A percentile compares a stretch with the other conserved stretches of the same genome.
These are phyloP conservation scores for Machimus rusticus DNA, from an alignment of 2,888 invertebrate species.

Conservation along the genomic window DNA sequence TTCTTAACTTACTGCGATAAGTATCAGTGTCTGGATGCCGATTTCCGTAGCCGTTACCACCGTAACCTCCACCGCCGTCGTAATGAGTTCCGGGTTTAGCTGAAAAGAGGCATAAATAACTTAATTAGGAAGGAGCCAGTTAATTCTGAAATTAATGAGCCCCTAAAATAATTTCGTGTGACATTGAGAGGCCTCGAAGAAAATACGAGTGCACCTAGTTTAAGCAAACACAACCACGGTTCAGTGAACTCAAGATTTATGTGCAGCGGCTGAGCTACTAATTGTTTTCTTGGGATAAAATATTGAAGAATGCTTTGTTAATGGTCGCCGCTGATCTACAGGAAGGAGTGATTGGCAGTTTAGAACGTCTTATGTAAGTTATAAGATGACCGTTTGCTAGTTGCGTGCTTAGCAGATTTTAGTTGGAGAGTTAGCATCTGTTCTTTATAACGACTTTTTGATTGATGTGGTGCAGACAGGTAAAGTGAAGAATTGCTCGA, in stretches of 20 bases:
- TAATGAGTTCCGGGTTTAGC: constrained; percentile 44
- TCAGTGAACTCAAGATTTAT: constrained; percentile 11
- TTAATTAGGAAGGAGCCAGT: constrained; percentile 19
- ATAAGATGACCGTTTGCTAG: background rate
- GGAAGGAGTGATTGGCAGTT: background rate
- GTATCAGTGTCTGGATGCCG: constrained; percentile 32
- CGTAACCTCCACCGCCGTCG: constrained; percentile 3
- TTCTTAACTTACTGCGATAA: constrained; percentile 38
- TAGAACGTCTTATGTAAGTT: background rate
- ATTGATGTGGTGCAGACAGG: background rate
- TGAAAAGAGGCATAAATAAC: constrained; percentile 37
- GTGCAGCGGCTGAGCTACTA: background rate
- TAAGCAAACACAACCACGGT: constrained; percentile 7
- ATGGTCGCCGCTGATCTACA: background rate
- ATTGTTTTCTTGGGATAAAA: background rate
- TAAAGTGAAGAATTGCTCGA: background rate
- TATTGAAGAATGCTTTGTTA: background rate
- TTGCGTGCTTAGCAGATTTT: background rate
- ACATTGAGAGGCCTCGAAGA: constrained; percentile 4
- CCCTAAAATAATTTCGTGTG: constrained; percentile 14
- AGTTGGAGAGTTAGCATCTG: background rate
- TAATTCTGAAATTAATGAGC: constrained; percentile 31
- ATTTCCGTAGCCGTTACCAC: constrained; percentile 22
- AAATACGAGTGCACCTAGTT: constrained; percentile 27
- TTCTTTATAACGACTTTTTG: background rate